These are phyloP conservation scores for Cervus canadensis DNA, from an alignment of 2,113 vertebrate species.

Conservation along the genomic window DNA sequence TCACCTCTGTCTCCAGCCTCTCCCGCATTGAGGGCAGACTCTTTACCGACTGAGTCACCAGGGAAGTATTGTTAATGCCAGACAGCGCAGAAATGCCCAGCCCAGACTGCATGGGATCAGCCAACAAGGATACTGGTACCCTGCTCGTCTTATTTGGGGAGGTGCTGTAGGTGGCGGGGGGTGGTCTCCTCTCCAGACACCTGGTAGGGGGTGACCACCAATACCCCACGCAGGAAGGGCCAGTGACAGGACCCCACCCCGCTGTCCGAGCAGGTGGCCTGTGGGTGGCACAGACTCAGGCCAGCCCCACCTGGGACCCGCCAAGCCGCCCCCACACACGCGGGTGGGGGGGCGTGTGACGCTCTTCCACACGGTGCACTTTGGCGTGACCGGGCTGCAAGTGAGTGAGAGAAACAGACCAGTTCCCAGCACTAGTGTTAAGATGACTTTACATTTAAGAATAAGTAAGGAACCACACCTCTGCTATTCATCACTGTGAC, in stretches of 20 bases:
- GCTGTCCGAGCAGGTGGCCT: rapidly evolving
- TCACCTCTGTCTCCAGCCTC: background rate
- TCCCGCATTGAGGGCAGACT: background rate
- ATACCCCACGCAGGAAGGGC: background rate
- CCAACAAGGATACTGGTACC: rapidly evolving
- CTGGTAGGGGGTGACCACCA: too few relatives aligned
- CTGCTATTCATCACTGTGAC: rapidly evolving
- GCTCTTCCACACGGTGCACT: rapidly evolving
- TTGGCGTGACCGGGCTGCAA: rapidly evolving
- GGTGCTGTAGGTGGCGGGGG: background rate
- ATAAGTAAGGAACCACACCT: background rate
- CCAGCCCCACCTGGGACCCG: rapidly evolving
- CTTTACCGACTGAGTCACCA: background rate
- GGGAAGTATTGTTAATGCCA: rapidly evolving
- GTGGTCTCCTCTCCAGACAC: background rate
- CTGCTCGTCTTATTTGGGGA: too few relatives aligned
- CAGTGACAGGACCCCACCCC: background rate
- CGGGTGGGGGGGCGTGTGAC: too few relatives aligned
- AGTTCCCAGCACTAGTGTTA: background rate
- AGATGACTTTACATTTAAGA: too few relatives aligned
- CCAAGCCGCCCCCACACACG: background rate
- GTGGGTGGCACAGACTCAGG: background rate
- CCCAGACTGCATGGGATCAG: rapidly evolving
- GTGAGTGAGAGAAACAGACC: background rate
- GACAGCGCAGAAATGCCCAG: background rate